A percentile compares a stretch with the other conserved stretches of the same genome.
Conservation (phyloP, 2,113 vertebrate species). For the Labeo catla region DNA sequence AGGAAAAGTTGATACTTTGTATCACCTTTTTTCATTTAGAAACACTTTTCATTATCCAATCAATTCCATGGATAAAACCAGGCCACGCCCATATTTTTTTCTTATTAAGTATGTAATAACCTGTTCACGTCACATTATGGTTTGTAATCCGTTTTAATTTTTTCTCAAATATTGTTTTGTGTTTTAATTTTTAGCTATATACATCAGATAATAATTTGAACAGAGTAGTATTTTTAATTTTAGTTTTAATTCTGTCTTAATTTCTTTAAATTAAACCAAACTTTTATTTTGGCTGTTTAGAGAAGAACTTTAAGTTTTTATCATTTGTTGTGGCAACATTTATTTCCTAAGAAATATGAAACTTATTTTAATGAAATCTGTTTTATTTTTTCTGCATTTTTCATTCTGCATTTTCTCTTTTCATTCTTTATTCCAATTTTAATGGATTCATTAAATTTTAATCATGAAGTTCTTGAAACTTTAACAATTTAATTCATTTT, state of each 20-base stretch:
- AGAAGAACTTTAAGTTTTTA: not conserved
- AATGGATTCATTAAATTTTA: not conserved
- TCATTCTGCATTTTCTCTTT: no score
- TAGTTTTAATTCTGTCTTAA: no score
- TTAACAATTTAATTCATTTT: not conserved
- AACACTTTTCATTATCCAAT: not conserved
- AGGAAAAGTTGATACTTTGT: not conserved
- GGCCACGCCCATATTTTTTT: not conserved
- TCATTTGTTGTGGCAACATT: not conserved
- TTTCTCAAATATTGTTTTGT: no score
- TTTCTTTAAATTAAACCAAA: not conserved
- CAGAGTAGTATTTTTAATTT: no score
- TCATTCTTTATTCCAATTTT: not conserved
- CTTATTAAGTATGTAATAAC: not conserved
- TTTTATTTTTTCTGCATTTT: not conserved
- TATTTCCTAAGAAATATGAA: not conserved
- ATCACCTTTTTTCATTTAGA: not conserved
- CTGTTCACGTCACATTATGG: not conserved
- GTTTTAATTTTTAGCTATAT: no score
- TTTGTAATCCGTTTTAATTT: no score
- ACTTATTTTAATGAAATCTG: not conserved
- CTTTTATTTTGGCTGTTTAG: not conserved
- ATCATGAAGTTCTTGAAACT: not conserved
- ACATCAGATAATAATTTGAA: no score
- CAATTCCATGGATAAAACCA: not conserved